A percentile compares a stretch with the other conserved stretches of the same genome.
Conservation (phyloP, 2,797 vertebrate genomes). For the Knipowitschia caucasica region DNA sequence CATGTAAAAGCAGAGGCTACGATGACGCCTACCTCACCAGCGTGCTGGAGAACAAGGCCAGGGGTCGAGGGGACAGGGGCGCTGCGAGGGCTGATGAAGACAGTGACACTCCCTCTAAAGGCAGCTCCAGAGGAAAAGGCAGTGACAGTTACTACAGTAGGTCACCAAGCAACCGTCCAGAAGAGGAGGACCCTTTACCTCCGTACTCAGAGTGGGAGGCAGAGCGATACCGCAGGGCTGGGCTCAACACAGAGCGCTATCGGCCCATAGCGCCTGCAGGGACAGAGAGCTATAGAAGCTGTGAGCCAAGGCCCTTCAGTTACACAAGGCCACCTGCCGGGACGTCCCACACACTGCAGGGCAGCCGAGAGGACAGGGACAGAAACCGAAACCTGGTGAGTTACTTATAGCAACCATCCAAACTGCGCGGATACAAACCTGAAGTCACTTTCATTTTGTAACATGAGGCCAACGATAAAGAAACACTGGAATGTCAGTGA, state of each 20-base stretch:
- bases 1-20: conserved; percentile 71
- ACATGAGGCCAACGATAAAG: neutral
- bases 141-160: conserved; percentile 75
- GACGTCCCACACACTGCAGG: conserved; percentile 74
- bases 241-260: conserved; percentile 42
- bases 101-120: conserved; percentile 88
- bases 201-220: conserved; percentile 85
- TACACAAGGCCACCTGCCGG: conserved; percentile 77
- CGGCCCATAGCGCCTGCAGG: conserved; percentile 45
- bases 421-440: neutral
- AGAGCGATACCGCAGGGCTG: conserved; percentile 59
- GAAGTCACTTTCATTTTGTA: neutral
- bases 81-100: conserved; percentile 70
- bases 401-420: conserved; percentile 69
- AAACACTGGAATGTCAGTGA: neutral
- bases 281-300: conserved; percentile 64
- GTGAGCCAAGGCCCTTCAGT: conserved; percentile 74
- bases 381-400: conserved; percentile 88
- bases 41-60: conserved; percentile 84
- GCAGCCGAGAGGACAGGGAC: conserved; percentile 85
- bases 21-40: conserved; percentile 83
- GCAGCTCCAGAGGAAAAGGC: conserved; percentile 81
- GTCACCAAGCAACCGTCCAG: conserved; percentile 79
- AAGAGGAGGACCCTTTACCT: conserved; percentile 87
- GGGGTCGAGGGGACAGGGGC: conserved; percentile 70